A percentile compares a stretch with the other conserved stretches of the same genome.
Conservation (phyloP, 1,140 invertebrate genomes). For the Sitophilus oryzae region DNA sequence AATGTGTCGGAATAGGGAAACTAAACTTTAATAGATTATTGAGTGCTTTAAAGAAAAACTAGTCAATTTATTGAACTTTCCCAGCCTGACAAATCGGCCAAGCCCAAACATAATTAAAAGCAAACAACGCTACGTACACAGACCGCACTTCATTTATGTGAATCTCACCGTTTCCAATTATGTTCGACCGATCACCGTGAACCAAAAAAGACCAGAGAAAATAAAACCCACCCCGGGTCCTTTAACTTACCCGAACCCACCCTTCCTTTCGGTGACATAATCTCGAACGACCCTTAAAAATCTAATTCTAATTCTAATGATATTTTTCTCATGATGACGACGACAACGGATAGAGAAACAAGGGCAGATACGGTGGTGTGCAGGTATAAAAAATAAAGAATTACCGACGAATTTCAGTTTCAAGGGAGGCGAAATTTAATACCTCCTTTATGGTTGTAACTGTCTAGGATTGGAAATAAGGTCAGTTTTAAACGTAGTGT, state of each 20-base stretch:
- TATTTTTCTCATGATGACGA: neutral
- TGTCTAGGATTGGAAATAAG: conserved; percentile 30
- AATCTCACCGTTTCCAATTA: too few species aligned
- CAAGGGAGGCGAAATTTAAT: conserved; percentile 33
- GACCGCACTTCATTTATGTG: neutral
- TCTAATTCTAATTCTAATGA: neutral
- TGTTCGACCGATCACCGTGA: neutral
- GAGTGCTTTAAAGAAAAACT: too few species aligned
- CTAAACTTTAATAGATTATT: too few species aligned
- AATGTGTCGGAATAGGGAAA: too few species aligned
- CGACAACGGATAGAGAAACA: neutral
- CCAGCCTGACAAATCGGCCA: too few species aligned
- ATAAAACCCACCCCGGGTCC: neutral
- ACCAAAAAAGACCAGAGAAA: too few species aligned
- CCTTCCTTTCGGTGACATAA: neutral
- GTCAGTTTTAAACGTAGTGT: conserved; percentile 21
- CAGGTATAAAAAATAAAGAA: neutral
- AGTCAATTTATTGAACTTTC: too few species aligned
- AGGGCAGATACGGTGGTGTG: neutral
- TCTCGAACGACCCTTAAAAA: neutral
- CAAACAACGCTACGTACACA: too few species aligned
- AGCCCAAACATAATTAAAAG: too few species aligned
- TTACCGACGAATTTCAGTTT: neutral
- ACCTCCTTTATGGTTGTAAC: conserved; percentile 33
- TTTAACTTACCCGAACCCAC: neutral